Percentiles rank a stretch among this genome's conserved stretches.
phyloP scores from a whole-genome alignment of 2,113 vertebrate species.

The Mesitornis unicolor region DNA sequence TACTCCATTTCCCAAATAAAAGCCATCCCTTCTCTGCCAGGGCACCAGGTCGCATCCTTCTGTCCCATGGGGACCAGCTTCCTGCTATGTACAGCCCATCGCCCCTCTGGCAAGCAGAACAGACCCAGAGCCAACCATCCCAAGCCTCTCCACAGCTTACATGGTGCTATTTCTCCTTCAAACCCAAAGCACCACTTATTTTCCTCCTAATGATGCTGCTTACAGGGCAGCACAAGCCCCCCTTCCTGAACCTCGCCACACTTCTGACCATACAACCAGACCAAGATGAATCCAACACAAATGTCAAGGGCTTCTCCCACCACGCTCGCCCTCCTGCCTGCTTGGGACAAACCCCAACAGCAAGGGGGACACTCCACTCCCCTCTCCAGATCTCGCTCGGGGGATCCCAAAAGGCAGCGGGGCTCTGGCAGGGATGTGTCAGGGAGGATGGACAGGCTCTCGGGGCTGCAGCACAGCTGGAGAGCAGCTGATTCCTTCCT shows the following conservation, averaged over 20 bases:
- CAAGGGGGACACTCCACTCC: fast-evolving
- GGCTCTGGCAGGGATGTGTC: neutral
- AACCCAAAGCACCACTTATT: neutral
- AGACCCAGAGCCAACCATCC: neutral
- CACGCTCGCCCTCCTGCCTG: neutral
- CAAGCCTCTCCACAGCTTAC: neutral
- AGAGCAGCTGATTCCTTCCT: constrained; percentile 28
- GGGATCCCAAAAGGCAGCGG: neutral
- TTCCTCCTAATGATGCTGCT: neutral
- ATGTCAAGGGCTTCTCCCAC: neutral
- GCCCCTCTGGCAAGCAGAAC: neutral
- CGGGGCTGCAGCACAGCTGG: neutral
- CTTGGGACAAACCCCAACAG: neutral
- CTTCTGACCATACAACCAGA: neutral
- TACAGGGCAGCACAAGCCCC: neutral
- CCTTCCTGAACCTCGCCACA: fast-evolving
- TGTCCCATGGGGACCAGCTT: neutral
- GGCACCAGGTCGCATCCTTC: neutral
- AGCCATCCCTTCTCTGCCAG: neutral
- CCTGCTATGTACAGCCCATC: neutral
- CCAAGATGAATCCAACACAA: fast-evolving
- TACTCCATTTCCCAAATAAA: neutral
- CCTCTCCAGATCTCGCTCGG: neutral
- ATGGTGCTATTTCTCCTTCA: neutral
- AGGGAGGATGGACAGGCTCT: neutral